Conservation (phyloP, 2,888 invertebrate species). For the Stenodera caucasica region DNA sequence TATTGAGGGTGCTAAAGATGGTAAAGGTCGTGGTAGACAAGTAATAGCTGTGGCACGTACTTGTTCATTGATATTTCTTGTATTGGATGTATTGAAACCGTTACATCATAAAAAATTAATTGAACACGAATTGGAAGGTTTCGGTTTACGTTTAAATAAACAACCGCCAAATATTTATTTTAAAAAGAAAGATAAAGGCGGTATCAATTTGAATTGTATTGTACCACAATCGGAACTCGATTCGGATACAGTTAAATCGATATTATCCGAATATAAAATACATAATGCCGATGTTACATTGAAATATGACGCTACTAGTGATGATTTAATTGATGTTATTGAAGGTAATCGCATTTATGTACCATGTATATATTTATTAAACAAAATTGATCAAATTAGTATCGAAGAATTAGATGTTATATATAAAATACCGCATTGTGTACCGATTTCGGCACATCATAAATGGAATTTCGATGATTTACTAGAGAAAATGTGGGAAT, state of each 20-base stretch:
- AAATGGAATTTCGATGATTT: conserved; percentile 99
- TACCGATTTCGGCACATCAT: conserved; percentile 99
- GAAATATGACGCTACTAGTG: conserved; percentile 92
- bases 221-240: conserved; percentile 93
- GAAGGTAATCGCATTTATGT: conserved; percentile 98
- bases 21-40: conserved; percentile 97
- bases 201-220: conserved; percentile 91
- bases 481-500: conserved; percentile 98
- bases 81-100: conserved; percentile 96
- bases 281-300: conserved; percentile 98
- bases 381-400: conserved; percentile 97
- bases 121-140: conserved; percentile 98
- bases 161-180: conserved; percentile 96
- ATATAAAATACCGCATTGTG: conserved; percentile 98
- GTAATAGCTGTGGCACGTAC: conserved; percentile 99
- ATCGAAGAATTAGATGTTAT: conserved; percentile 97
- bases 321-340: conserved; percentile 97
- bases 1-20: conserved; percentile 99
- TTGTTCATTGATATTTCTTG: conserved; percentile 96
- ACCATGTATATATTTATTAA: conserved; percentile 97
- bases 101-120: conserved; percentile 93
- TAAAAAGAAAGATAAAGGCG: conserved; percentile 97
- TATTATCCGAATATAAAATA: conserved; percentile 96
- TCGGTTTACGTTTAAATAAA: conserved; percentile 94
- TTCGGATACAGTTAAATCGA: conserved; percentile 90